These are phyloP conservation scores for Poicephalus meyeri DNA, from an alignment of 2,113 vertebrate genomes.

Conservation along the genomic window DNA sequence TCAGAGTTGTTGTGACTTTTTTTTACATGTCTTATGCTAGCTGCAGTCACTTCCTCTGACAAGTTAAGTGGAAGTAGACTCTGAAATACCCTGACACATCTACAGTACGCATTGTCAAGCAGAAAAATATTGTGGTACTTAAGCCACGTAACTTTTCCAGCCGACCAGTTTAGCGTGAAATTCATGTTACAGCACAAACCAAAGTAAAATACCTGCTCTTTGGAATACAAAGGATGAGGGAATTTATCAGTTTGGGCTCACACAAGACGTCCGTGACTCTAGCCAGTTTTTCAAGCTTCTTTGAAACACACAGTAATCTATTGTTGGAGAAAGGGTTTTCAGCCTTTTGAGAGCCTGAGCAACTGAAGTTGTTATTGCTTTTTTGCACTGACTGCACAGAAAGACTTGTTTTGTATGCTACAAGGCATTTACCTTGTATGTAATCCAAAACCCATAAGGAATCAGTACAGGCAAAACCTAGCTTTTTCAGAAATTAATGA, in stretches of 20 bases:
- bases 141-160: background rate
- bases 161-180: background rate
- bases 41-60: background rate
- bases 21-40: background rate
- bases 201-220: background rate
- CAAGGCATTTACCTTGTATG: background rate
- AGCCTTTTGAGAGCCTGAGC: background rate
- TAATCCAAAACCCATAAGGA: background rate
- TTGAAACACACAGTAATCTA: background rate
- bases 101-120: background rate
- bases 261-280: accelerated
- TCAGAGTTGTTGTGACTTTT: background rate
- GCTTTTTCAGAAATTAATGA: background rate
- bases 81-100: background rate
- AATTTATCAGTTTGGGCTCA: background rate
- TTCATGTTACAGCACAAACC: background rate
- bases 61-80: background rate
- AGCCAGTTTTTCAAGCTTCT: background rate
- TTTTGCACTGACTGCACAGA: background rate
- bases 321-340: background rate
- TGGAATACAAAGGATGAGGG: background rate
- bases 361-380: background rate
- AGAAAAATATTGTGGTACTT: background rate
- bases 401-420: background rate
- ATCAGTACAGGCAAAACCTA: background rate